A percentile compares a stretch with the other conserved stretches of the same genome.
phyloP scores from a whole-genome alignment of 2,888 invertebrate genomes.

The Leptinotarsa peninsularis region DNA sequence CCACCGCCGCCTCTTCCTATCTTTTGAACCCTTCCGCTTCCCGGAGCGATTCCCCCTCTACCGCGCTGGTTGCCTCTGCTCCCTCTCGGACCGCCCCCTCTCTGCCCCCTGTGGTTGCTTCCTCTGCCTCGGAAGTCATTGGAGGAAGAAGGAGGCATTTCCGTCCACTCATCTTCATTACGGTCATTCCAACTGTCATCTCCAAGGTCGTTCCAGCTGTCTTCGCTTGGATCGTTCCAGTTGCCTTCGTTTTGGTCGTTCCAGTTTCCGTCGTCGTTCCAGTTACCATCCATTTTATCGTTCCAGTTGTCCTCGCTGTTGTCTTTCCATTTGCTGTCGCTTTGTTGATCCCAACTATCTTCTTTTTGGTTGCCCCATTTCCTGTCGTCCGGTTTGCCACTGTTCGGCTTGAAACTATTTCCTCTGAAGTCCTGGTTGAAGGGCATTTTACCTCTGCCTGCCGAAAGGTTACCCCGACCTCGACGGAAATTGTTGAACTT shows the following conservation, averaged over 20 bases:
- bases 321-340: conserved; percentile 17
- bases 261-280: conserved; percentile 22
- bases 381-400: conserved; percentile 18
- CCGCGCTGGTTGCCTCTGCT: not conserved
- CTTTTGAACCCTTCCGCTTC: conserved; percentile 15
- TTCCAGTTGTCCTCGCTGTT: conserved; percentile 31
- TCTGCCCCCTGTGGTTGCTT: conserved; percentile 15
- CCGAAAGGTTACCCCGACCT: conserved; percentile 5
- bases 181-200: conserved; percentile 2
- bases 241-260: conserved; percentile 32
- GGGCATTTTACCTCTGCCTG: conserved; percentile 9
- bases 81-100: conserved; percentile 57
- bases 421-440: conserved; percentile 38
- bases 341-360: conserved; percentile 26
- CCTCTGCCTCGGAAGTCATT: conserved; percentile 34
- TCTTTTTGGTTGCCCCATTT: conserved; percentile 30
- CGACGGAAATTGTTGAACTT: conserved; percentile 51
- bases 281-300: not conserved
- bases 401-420: conserved; percentile 26
- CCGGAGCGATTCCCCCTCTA: conserved; percentile 46
- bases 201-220: conserved; percentile 24
- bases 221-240: conserved; percentile 22
- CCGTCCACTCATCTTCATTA: conserved; percentile 30
- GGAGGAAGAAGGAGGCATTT: conserved; percentile 19
- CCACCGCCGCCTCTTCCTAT: conserved; percentile 32